Evolutionary conservation across 2,797 vertebrate genomes (phyloP).

Genomic region (Cheirogaleus major): DNA sequence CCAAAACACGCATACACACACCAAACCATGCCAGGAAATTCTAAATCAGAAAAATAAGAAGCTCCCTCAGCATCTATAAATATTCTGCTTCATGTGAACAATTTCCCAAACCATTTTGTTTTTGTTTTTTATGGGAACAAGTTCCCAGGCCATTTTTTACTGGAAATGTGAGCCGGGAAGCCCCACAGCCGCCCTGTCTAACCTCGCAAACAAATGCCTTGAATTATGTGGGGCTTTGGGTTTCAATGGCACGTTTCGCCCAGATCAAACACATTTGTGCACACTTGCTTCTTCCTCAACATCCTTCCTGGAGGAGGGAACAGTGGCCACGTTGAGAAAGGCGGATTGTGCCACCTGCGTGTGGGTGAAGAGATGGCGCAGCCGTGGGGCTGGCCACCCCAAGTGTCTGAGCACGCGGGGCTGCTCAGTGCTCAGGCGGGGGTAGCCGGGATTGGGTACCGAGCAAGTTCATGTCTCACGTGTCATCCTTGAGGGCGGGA

Average conservation of each 20-base stretch:
- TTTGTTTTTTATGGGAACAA: not conserved
- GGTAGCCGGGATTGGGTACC: accelerated
- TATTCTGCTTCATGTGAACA: not conserved
- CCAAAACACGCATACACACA: not conserved
- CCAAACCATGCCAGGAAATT: not conserved
- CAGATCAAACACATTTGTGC: not conserved
- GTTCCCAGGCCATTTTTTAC: not conserved
- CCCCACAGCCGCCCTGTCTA: not conserved
- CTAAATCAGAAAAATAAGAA: conserved; percentile 41
- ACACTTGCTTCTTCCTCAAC: not conserved
- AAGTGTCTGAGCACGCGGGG: not conserved
- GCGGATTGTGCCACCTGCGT: accelerated
- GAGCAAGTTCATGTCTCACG: not conserved
- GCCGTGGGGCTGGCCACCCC: accelerated
- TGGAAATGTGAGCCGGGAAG: not conserved
- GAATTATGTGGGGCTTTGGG: not conserved
- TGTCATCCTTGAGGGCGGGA: not conserved
- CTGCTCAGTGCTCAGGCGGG: not conserved
- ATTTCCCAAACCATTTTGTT: not conserved
- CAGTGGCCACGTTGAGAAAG: accelerated
- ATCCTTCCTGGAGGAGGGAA: not conserved
- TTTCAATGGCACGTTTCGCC: accelerated
- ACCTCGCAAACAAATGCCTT: not conserved
- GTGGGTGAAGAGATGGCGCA: accelerated
- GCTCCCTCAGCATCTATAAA: not conserved